phyloP scores from a whole-genome alignment of 2,888 invertebrate genomes.

The Lathronympha strigana region DNA sequence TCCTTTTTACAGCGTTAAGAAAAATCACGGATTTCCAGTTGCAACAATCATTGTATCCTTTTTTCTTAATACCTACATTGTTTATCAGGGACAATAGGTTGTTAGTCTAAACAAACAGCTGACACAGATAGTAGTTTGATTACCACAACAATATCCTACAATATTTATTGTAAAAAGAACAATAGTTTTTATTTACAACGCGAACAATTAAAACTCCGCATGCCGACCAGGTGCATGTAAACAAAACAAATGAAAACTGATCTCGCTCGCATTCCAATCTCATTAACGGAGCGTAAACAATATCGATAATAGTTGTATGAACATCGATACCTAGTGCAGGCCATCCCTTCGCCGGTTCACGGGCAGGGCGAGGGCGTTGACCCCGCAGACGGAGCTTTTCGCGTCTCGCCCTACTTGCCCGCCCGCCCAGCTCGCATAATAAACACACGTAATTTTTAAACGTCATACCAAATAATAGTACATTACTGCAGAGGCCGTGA shows the following conservation, averaged over 20 bases:
- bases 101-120: neutral
- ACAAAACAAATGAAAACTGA: constrained; percentile 37
- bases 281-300: constrained; percentile 53
- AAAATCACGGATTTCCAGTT: too few relatives aligned
- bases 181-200: constrained; percentile 10
- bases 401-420: constrained; percentile 72
- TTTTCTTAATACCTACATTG: too few relatives aligned
- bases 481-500: too few relatives aligned
- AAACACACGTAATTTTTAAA: constrained; percentile 50
- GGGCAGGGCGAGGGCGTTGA: constrained; percentile 81
- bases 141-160: constrained; percentile 23
- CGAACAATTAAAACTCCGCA: neutral
- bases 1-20: too few relatives aligned
- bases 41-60: too few relatives aligned
- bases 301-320: constrained; percentile 62
- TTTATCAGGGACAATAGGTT: too few relatives aligned
- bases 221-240: constrained; percentile 14
- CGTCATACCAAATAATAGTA: constrained; percentile 41
- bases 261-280: constrained; percentile 33
- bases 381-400: constrained; percentile 78
- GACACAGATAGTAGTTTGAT: constrained; percentile 31
- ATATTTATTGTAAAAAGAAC: neutral
- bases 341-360: constrained; percentile 76
- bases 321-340: constrained; percentile 58
- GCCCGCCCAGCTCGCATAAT: constrained; percentile 66